Conservation (phyloP, 2,797 vertebrate genomes). For the Cheirogaleus major region DNA sequence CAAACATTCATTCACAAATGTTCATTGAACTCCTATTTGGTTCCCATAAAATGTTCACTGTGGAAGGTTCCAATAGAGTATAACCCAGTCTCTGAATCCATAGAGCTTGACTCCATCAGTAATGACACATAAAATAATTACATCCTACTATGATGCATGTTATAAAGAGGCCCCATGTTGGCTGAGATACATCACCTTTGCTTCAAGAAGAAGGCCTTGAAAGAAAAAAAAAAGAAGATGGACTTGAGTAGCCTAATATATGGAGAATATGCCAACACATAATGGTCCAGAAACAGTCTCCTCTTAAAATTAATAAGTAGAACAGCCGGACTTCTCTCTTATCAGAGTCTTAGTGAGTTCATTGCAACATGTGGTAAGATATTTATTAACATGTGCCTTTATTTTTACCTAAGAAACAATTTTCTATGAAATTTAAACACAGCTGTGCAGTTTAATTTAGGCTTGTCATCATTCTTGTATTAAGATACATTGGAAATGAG, state of each 20-base stretch:
- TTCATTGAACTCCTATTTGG: not conserved
- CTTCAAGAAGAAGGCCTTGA: not conserved
- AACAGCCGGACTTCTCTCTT: not conserved
- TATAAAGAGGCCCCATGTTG: not conserved
- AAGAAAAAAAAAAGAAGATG: not conserved
- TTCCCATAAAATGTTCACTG: not conserved
- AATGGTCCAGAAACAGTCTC: not conserved
- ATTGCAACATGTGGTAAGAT: not conserved
- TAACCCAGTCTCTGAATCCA: not conserved
- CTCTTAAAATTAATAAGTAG: not conserved
- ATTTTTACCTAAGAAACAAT: not conserved
- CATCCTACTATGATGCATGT: not conserved
- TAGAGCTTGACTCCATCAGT: not conserved
- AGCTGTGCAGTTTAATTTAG: not conserved
- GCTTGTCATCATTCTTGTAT: not conserved
- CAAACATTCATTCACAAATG: slow-evolving; percentile 15
- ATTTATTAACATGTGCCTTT: not conserved
- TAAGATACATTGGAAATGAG: not conserved
- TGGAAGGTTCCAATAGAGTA: not conserved
- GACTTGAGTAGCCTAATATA: not conserved
- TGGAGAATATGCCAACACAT: not conserved
- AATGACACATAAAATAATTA: not conserved
- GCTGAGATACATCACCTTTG: not conserved
- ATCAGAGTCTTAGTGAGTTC: not conserved
- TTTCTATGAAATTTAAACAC: not conserved